Evolutionary conservation across 2,113 vertebrate species (phyloP).

Genomic region (Gymnobelideus leadbeateri): DNA sequence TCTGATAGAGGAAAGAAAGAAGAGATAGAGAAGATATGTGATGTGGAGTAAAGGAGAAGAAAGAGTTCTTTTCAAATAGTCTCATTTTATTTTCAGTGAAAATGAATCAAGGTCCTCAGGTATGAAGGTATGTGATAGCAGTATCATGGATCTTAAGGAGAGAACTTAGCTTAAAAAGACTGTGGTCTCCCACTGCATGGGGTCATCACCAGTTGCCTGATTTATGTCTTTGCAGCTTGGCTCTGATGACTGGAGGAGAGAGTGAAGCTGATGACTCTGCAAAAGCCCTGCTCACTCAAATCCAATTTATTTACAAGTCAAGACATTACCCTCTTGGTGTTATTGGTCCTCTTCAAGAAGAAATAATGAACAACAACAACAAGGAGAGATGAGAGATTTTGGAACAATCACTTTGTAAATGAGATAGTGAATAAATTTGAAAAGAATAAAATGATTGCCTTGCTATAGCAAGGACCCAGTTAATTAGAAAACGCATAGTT

Average conservation of each 20-base stretch:
- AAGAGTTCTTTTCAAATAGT: not conserved
- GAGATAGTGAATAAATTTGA: not conserved
- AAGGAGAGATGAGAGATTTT: not conserved
- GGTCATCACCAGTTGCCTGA: too few species aligned
- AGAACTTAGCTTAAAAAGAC: too few species aligned
- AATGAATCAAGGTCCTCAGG: not conserved
- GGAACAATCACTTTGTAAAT: not conserved
- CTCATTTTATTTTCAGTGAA: not conserved
- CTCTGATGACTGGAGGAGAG: too few species aligned
- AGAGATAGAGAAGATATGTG: not conserved
- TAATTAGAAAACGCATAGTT: not conserved
- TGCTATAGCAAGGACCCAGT: not conserved
- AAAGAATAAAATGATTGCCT: not conserved
- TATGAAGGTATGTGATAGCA: not conserved
- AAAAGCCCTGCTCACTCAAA: too few species aligned
- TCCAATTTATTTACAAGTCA: too few species aligned
- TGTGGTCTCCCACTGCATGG: too few species aligned
- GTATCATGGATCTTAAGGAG: not conserved
- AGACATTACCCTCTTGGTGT: too few species aligned
- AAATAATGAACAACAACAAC: too few species aligned
- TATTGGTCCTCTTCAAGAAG: too few species aligned
- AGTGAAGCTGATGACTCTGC: too few species aligned
- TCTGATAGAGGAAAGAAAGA: not conserved
- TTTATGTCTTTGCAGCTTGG: too few species aligned
- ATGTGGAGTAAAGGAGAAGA: not conserved